Evolutionary conservation across 1,140 invertebrate species (phyloP).

Genomic region (Gryon sp.): DNA sequence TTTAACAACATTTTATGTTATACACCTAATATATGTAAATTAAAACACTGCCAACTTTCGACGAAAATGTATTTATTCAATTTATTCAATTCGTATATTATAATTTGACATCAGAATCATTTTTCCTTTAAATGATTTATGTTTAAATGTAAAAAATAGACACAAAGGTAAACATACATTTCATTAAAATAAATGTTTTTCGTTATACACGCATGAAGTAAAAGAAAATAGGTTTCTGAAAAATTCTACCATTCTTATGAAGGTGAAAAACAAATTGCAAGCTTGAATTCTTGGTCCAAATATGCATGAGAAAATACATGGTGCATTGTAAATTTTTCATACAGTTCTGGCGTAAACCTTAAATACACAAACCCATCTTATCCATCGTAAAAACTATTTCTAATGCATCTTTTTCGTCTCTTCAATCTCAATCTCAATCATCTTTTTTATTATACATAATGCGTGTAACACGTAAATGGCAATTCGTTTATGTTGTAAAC

Average conservation of each 20-base stretch:
- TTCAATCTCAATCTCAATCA: not conserved
- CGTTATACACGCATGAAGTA: not conserved
- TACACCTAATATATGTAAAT: too few species aligned
- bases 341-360: not conserved
- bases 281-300: conserved; percentile 13
- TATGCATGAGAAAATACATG: conserved; percentile 1
- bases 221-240: conserved; percentile 17
- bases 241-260: conserved; percentile 10
- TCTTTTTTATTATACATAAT: too few species aligned
- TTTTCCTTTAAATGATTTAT: too few species aligned
- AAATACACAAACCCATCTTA: conserved; percentile 19
- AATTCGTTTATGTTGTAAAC: too few species aligned
- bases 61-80: too few species aligned
- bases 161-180: not conserved
- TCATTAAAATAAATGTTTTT: conserved; percentile 22
- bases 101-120: too few species aligned
- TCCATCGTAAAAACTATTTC: not conserved
- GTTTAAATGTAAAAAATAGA: too few species aligned
- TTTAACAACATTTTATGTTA: too few species aligned
- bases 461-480: too few species aligned
- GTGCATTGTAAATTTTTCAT: conserved; percentile 19
- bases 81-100: too few species aligned
- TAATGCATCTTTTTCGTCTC: conserved; percentile 2
- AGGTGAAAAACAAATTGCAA: conserved; percentile 15
- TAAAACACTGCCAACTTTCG: too few species aligned